phyloP scores from a whole-genome alignment of 2,797 vertebrate species.

The Coreius guichenoti region DNA sequence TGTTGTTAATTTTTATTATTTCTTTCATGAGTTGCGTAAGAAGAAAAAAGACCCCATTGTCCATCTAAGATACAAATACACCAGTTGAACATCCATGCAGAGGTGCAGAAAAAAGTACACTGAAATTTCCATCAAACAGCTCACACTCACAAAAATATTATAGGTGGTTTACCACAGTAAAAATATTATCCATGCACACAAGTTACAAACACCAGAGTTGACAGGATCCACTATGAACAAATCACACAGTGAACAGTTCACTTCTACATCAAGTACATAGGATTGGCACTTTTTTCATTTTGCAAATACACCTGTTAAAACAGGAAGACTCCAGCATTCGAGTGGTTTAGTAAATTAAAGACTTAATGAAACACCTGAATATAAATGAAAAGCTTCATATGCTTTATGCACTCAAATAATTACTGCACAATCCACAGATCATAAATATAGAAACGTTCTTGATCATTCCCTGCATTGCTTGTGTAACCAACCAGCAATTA shows the following conservation, averaged over 20 bases:
- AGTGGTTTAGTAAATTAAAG: constrained; percentile 41
- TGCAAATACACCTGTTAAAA: constrained; percentile 47
- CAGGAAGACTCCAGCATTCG: constrained; percentile 60
- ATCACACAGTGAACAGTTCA: constrained; percentile 35
- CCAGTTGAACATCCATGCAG: constrained; percentile 49
- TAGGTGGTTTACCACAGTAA: constrained; percentile 35
- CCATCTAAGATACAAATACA: constrained; percentile 46
- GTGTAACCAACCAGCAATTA: constrained; percentile 49
- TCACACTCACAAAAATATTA: constrained; percentile 39
- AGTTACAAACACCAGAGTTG: constrained; percentile 47
- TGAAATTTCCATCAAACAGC: constrained; percentile 37
- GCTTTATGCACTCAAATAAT: constrained; percentile 33
- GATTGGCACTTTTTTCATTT: constrained; percentile 56
- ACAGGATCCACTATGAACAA: constrained; percentile 41
- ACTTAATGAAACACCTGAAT: constrained; percentile 21
- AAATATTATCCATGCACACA: constrained; percentile 41
- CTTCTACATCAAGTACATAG: constrained; percentile 62
- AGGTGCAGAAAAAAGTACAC: constrained; percentile 34
- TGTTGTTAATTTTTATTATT: constrained; percentile 37
- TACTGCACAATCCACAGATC: constrained; percentile 22
- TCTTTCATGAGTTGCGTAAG: constrained; percentile 8
- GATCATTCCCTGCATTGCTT: constrained; percentile 3
- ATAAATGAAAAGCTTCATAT: constrained; percentile 27
- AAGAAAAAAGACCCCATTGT: not conserved
- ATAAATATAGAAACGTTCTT: constrained; percentile 18